phyloP scores from a whole-genome alignment of 2,797 vertebrate genomes.

The Zalophus californianus region DNA sequence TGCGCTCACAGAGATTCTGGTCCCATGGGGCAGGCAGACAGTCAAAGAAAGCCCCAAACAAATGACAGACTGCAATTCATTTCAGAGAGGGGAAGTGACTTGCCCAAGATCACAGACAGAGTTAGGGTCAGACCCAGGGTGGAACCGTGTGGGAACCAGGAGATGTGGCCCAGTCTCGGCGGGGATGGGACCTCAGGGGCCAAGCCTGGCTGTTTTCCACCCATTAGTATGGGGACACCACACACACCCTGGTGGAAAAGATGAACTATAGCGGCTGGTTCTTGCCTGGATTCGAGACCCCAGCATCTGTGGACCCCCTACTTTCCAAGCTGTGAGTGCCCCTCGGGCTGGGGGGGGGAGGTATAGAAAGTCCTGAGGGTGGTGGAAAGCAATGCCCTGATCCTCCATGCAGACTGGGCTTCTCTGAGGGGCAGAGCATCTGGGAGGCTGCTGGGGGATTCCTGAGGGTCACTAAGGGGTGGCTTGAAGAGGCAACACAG shows the following conservation, averaged over 20 bases:
- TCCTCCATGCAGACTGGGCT: neutral
- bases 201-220: neutral
- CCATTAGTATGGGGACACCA: conserved; percentile 96
- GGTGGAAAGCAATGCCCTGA: accelerated
- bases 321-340: conserved; percentile 93
- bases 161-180: accelerated
- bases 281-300: conserved; percentile 92
- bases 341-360: accelerated
- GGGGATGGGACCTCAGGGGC: neutral
- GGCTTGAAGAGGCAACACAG: neutral
- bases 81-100: neutral
- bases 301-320: conserved; percentile 90
- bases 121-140: neutral
- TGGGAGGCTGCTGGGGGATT: neutral
- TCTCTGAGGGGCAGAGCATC: neutral
- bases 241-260: conserved; percentile 97
- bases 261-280: conserved; percentile 93
- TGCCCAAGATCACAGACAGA: accelerated
- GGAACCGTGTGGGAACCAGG: accelerated
- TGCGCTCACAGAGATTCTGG: neutral
- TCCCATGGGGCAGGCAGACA: neutral
- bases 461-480: too few species aligned
- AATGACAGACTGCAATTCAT: neutral
- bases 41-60: neutral
- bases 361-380: neutral